A percentile compares a stretch with the other conserved stretches of the same genome.
These are phyloP conservation scores for Sula dactylatra DNA, from an alignment of 2,113 vertebrate genomes.

Conservation along the genomic window DNA sequence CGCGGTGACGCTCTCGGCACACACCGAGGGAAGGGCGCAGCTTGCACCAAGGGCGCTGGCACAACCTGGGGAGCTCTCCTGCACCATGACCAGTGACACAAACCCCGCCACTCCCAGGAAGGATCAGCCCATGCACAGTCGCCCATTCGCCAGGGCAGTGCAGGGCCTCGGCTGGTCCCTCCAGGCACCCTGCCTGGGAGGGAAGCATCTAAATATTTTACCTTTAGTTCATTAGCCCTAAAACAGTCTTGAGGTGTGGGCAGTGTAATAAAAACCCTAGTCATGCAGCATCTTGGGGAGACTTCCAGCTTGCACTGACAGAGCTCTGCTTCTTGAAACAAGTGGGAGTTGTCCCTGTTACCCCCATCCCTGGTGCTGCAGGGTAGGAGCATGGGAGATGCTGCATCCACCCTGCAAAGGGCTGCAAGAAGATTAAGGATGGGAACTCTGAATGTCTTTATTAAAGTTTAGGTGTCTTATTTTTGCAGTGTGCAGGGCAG, in stretches of 20 bases:
- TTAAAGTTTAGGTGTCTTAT: no score
- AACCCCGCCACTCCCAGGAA: fast-evolving
- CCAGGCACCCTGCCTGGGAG: neutral
- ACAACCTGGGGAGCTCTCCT: neutral
- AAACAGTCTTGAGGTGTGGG: neutral
- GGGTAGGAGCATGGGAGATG: neutral
- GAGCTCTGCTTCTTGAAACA: neutral
- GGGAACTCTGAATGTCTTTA: no score
- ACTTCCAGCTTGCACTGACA: neutral
- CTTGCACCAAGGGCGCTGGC: neutral
- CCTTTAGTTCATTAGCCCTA: neutral
- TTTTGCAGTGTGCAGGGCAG: neutral
- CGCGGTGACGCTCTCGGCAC: fast-evolving
- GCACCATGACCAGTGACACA: fast-evolving
- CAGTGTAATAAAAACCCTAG: neutral
- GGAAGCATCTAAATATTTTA: neutral
- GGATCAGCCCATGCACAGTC: neutral
- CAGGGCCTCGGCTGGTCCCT: neutral
- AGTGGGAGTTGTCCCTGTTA: fast-evolving
- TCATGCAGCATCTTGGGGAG: neutral
- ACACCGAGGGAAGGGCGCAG: fast-evolving
- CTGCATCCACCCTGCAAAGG: neutral
- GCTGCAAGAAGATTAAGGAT: neutral
- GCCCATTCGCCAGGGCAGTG: neutral
- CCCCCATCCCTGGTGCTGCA: no score